phyloP scores from a whole-genome alignment of 1,140 invertebrate genomes.

The Caenorhabditis inopinata region DNA sequence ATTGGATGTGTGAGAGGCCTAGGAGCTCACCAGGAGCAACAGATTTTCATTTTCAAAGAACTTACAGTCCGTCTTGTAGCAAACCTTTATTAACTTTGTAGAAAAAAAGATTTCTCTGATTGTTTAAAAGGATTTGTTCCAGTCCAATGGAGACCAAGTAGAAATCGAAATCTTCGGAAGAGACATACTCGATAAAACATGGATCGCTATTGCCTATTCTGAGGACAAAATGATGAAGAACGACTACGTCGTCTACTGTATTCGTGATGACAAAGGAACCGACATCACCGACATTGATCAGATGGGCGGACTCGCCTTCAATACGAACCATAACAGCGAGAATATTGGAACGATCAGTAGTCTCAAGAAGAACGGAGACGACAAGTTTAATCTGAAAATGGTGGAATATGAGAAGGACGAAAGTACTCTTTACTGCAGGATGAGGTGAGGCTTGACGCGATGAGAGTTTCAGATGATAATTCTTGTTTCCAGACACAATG shows the following conservation, averaged over 20 bases:
- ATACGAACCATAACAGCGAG: neutral
- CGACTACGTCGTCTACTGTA: conserved; percentile 5
- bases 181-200: neutral
- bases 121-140: neutral
- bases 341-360: neutral
- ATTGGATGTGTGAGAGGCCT: too few relatives aligned
- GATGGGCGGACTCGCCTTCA: neutral
- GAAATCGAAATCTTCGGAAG: conserved; percentile 20
- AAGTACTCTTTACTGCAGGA: neutral
- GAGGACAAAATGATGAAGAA: neutral
- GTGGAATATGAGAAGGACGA: neutral
- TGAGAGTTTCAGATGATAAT: neutral
- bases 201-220: neutral
- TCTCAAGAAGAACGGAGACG: neutral
- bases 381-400: neutral
- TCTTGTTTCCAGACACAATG: neutral
- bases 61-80: too few relatives aligned
- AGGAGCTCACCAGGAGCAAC: too few relatives aligned
- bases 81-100: too few relatives aligned
- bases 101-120: too few relatives aligned
- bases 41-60: too few relatives aligned
- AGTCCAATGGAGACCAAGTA: neutral
- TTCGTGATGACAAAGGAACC: neutral
- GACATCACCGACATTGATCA: neutral
- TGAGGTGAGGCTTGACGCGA: neutral